Conservation (phyloP, 2,797 vertebrate species). For the Meda fulgida region DNA sequence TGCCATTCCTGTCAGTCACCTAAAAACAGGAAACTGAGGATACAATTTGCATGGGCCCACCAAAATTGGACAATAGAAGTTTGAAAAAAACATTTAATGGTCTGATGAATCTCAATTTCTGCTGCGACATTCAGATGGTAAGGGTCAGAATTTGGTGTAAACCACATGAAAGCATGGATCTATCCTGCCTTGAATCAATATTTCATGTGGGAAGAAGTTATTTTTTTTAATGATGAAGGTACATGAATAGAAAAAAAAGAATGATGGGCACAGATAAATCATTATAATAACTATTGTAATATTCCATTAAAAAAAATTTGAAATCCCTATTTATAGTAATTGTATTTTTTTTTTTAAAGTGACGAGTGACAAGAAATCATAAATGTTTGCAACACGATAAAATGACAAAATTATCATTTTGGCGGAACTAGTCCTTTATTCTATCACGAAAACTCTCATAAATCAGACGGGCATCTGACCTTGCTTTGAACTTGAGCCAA, state of each 20-base stretch:
- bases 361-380: not conserved
- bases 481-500: conserved; percentile 6
- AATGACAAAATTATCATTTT: not conserved
- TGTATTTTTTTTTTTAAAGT: too few species aligned
- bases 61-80: not conserved
- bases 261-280: not conserved
- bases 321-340: not conserved
- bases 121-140: conserved; percentile 26
- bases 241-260: not conserved
- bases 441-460: not conserved
- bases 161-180: conserved; percentile 49
- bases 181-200: conserved; percentile 40
- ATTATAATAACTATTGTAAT: not conserved
- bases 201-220: not conserved
- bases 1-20: not conserved
- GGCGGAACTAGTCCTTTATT: not conserved
- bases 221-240: not conserved
- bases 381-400: not conserved
- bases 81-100: not conserved
- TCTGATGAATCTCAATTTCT: conserved; percentile 2
- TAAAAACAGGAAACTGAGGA: not conserved
- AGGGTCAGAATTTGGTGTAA: conserved; percentile 41
- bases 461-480: not conserved
- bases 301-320: not conserved
- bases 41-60: not conserved